These are phyloP conservation scores for Aspidiotus destructor DNA, from an alignment of 2,888 invertebrate species.

Conservation along the genomic window DNA sequence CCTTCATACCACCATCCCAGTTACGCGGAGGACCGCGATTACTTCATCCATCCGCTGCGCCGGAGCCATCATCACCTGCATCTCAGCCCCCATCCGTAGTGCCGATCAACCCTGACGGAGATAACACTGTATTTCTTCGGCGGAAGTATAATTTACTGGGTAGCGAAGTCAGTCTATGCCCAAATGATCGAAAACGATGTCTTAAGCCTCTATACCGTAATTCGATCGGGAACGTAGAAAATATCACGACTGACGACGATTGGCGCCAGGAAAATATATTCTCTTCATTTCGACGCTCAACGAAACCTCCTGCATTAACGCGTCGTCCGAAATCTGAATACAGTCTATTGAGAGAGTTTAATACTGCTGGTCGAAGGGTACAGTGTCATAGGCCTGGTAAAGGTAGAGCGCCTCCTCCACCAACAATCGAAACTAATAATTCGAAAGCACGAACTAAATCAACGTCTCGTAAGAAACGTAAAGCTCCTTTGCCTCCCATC, in stretches of 20 bases:
- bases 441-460: constrained; percentile 8
- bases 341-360: not conserved
- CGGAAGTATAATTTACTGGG: constrained; percentile 6
- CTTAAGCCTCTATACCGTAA: constrained; percentile 9
- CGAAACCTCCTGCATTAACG: not conserved
- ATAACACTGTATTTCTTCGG: not conserved
- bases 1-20: constrained; percentile 27
- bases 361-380: constrained; percentile 41
- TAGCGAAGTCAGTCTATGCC: constrained; percentile 3
- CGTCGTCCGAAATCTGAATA: not conserved
- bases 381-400: constrained; percentile 64
- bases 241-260: not conserved
- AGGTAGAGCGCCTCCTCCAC: constrained; percentile 61
- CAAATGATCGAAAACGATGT: not conserved
- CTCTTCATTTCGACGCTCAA: not conserved
- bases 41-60: not conserved
- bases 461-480: constrained; percentile 43
- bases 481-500: constrained; percentile 23
- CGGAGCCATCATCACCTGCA: not conserved
- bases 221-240: constrained; percentile 18
- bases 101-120: not conserved
- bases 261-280: not conserved
- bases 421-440: constrained; percentile 34
- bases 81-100: not conserved
- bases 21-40: not conserved